A percentile compares a stretch with the other conserved stretches of the same genome.
Conservation (phyloP, 2,113 vertebrate genomes). For the Sinosuthora webbiana region DNA sequence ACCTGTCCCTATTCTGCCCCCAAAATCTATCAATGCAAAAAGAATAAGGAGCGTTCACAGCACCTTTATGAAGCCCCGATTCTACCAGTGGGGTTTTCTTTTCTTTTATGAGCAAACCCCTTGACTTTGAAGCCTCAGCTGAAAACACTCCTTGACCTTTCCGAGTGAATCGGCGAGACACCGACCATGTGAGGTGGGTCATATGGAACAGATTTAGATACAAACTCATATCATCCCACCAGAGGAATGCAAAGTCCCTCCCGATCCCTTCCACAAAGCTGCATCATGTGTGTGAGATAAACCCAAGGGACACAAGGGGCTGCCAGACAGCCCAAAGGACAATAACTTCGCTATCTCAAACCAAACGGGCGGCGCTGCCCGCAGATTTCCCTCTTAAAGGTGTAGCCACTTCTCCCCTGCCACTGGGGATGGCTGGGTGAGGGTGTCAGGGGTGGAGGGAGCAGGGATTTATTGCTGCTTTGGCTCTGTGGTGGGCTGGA, state of each 20-base stretch:
- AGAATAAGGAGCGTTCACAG: not conserved
- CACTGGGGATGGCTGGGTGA: not conserved
- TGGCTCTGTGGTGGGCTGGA: not conserved
- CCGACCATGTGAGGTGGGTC: slow-evolving; percentile 88
- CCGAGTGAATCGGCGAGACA: slow-evolving; percentile 69
- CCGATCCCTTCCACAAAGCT: slow-evolving; percentile 75
- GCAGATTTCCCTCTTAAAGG: not conserved
- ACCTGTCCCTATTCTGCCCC: not conserved
- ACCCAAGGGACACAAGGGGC: slow-evolving; percentile 56
- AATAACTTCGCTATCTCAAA: slow-evolving; percentile 32
- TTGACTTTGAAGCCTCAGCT: slow-evolving; percentile 64
- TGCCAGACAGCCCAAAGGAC: slow-evolving; percentile 54
- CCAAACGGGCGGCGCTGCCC: not conserved
- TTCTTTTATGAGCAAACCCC: not conserved
- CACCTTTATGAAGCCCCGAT: not conserved
- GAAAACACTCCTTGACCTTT: slow-evolving; percentile 61
- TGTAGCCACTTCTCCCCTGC: not conserved
- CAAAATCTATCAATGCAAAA: not conserved
- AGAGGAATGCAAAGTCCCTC: slow-evolving; percentile 77
- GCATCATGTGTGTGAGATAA: slow-evolving; percentile 80
- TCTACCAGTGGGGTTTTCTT: not conserved
- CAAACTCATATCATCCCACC: slow-evolving; percentile 76
- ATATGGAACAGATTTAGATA: slow-evolving; percentile 95
- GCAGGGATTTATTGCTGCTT: not conserved
- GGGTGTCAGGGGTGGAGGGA: not conserved